Percentiles rank a stretch among this genome's conserved stretches.
Conservation (phyloP, 2,113 vertebrate genomes). For the Platysternon megacephalum region DNA sequence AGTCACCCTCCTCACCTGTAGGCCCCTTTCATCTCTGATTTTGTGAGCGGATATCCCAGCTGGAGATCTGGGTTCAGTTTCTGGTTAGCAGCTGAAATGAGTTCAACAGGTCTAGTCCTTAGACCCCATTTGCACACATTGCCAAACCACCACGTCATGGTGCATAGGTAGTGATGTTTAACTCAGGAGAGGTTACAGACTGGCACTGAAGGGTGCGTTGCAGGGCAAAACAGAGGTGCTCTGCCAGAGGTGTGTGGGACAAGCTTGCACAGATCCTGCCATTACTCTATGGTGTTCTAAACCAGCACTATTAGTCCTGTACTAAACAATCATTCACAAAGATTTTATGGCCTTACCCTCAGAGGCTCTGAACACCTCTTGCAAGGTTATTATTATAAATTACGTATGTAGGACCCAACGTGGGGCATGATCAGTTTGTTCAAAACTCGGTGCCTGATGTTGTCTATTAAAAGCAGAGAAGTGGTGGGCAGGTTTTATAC, state of each 20-base stretch:
- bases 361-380: constrained; percentile 25
- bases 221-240: not conserved
- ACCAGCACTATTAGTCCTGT: constrained; percentile 14
- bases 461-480: constrained; percentile 23
- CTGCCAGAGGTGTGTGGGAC: not conserved
- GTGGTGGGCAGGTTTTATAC: not conserved
- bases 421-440: not conserved
- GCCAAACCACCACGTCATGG: not conserved
- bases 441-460: constrained; percentile 21
- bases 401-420: not conserved
- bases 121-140: not conserved
- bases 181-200: not conserved
- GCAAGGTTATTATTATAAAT: constrained; percentile 44
- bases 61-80: not conserved
- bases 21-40: not conserved
- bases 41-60: not conserved
- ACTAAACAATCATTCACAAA: not conserved
- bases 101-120: not conserved
- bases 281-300: not conserved
- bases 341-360: constrained; percentile 44
- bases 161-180: not conserved
- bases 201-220: not conserved
- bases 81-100: not conserved
- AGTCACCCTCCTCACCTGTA: not conserved
- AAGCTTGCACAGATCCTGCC: not conserved